Evolutionary conservation across 37 sponge, comb jelly and placozoan genomes (phyloP).

Genomic region (Agelas oroides): DNA sequence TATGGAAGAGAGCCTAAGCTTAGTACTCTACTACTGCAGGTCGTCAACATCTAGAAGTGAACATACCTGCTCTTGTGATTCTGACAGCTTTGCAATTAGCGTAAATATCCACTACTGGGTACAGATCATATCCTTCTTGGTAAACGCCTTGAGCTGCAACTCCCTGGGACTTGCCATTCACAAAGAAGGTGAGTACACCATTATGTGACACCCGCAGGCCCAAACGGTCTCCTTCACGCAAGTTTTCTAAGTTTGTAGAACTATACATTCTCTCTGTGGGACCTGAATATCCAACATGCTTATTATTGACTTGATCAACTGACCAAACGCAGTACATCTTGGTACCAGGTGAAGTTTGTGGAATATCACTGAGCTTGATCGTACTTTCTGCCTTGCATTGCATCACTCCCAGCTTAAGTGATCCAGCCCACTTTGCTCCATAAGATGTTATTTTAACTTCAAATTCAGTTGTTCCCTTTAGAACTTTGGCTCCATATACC

Average conservation of each 20-base stretch:
- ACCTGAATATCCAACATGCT: not conserved
- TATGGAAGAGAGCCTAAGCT: no score
- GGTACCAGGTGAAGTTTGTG: constrained; percentile 81
- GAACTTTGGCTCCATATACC: constrained; percentile 50
- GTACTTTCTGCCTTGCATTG: not conserved
- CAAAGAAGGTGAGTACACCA: constrained; percentile 75
- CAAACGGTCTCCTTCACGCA: constrained; percentile 67
- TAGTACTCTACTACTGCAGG: no score
- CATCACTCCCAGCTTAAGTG: constrained; percentile 85
- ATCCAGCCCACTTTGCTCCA: constrained; percentile 85
- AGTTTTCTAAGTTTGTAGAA: constrained; percentile 49
- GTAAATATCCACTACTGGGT: constrained; percentile 86
- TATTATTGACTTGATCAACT: constrained; percentile 74
- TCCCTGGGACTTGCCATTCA: constrained; percentile 73
- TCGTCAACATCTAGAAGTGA: no score
- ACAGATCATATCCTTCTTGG: constrained; percentile 64
- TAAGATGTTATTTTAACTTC: constrained; percentile 68
- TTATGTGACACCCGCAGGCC: constrained; percentile 63
- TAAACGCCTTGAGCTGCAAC: constrained; percentile 62
- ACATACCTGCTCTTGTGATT: constrained; percentile 81
- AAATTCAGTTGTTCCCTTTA: constrained; percentile 79
- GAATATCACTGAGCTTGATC: constrained; percentile 34
- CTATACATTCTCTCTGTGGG: constrained; percentile 54
- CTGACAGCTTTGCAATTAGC: constrained; percentile 76
- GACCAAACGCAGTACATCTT: constrained; percentile 81